Base-by-base conservation (phyloP, 2,888 invertebrate genomes). In the Sphaerophoria rueppellii region DNA sequence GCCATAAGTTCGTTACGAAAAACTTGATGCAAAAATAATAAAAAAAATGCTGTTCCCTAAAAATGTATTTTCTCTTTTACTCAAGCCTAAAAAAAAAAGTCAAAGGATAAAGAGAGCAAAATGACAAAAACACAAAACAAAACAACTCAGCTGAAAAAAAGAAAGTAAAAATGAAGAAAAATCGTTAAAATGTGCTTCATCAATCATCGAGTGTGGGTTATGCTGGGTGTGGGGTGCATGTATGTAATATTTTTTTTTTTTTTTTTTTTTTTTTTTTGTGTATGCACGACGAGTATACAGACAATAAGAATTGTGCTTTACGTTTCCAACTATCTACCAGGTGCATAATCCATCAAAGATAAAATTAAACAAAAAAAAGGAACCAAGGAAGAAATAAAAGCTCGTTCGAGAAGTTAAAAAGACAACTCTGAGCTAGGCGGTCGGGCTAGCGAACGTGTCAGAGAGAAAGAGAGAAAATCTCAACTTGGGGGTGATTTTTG, bases 331-430 rank as follows among this genome's bases (percentile, higher is more conserved):
- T 74, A 86, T 78, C 82, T 86, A 86, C 82, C 74, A 82, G 60
- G 86, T 86, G 82, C 85, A 82, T 77, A 77, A 82, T 82, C 65
- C 74, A 86, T 86, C 63, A 85, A 77, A 81, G 61, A 81, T 61
- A 81, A 76, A 86, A 76, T 73, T 76, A 73, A 77, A 79, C 71
- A 81, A 61, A 72, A 78, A 81, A 78, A 40, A 40, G 4, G 24
- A 24, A 24, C 2, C 24, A 24, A 24, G 24, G 24, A 24, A 24
- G 24, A 82, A 74, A 80, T 70, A 72, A 78, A 82, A 79, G 54
- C 63, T 75, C 46, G 43, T 50, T 73, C 40, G 71, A 46, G 50
- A 63, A 40, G 46, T 73, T 40, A 40, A 40, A 35, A 76, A 58
- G 24, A 24, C 24, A 24, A 24, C 24, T 24, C 24, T 24, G 24